Base-by-base conservation (phyloP, 2,888 invertebrate species). In the Melanophora roralis region DNA sequence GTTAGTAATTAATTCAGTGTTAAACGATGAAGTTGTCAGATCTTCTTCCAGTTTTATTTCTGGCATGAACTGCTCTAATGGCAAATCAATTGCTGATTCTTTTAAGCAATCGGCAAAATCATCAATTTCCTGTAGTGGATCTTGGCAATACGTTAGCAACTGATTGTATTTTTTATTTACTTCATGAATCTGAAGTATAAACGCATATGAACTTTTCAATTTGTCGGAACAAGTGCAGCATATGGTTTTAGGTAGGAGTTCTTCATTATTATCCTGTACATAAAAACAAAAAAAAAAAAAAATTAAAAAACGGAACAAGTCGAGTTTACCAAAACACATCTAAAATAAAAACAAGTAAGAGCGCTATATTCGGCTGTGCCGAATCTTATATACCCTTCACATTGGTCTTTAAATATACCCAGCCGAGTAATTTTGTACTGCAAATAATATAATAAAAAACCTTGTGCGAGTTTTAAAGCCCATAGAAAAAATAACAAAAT, bases 31-130 rank as follows among this genome's bases (percentile, higher is more conserved):
- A 11, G 76, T 64, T 1, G 64, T 49, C 1, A 76, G 55, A 21
- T 68, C 78, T 8, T 81, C 76, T 7, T 85, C 84, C 2, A 82
- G 2, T 72, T 86, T 87, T 2, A 83, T 81, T 74, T 86, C 86
- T 11, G 53, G 43, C 62, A 64, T 14, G 32, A 72, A 76, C 16
- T 57, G 75, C 8, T 68, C 38, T 5, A 80, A 27, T 45, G 84
- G 82, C 12, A 88, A 86, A 55, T 88, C 88, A 11, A 88, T 88
- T 5, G 87, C 85, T 1, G 85, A 78, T 60, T 88, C 88, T 6
- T 85, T 82, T 3, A 88, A 71, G 38, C 87, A 87, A 34, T 87
- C 87, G 2, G 67, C 71, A 55, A 68, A 67, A 16, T 47, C 47
- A 40, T 76, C 72, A 11, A 19, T 23, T 1, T 38, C 57, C 16